Base-by-base conservation (phyloP, 1,140 invertebrate genomes). In the Eurytemora carolleeae region DNA sequence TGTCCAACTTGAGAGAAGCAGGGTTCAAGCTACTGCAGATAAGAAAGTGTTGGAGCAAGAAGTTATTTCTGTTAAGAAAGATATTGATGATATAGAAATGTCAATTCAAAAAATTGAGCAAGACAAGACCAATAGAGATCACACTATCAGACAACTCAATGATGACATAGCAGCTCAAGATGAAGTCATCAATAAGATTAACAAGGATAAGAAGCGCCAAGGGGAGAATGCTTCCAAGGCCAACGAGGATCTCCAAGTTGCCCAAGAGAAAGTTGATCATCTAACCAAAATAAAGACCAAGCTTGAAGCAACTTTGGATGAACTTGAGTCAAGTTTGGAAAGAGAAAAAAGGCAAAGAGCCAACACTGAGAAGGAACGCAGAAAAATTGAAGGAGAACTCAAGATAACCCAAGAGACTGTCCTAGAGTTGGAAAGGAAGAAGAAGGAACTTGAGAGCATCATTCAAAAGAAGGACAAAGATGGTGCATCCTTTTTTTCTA, bases 341-440 rank as follows among this genome's bases (percentile, higher is more conserved):
- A 82, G 98, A 68, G 98, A 98, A 83, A 98, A 97, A 81, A 97
- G 98, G 77, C 86, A 93, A 67, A 94, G 98, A 75, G 88, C 90
- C 69, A 95, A 98, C 76, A 81, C 98, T 64, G 85, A 89, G 79
- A 98, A 98, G 75, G 82, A 98, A 55, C 85, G 93, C 69, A 86
- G 94, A 70, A 94, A 98, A 75, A 80, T 99, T 68, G 95, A 98
- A 74, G 94, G 98, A 16, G 63, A 76, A 80, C 87, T 70, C 94
- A 96, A 78, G 89, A 97, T 73, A 92, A 98, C 76, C 91, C 98
- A 57, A 98, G 98, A 78, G 98, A 67, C 94, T 24, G 66, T 67
- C n/a, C 31, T 56, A 7, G 67, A 67, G 44, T 68, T 79, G 23
- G 73, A 73, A 44, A 78, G 78, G 63, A 74, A 77, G 64, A 75